Conservation (phyloP, 2,888 invertebrate species). For the Fragum fragum region DNA sequence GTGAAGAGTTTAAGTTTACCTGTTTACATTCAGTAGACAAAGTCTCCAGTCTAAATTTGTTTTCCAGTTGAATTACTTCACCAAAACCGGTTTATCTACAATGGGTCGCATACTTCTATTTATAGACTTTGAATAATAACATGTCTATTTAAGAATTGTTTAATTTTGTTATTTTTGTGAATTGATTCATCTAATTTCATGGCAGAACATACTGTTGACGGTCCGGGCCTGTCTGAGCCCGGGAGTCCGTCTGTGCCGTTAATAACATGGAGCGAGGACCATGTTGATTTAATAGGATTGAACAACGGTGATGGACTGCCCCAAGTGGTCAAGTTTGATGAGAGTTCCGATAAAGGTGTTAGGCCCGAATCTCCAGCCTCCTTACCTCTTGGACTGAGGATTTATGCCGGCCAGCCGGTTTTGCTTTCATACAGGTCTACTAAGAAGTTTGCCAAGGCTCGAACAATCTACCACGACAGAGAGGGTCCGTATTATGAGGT, state of each 20-base stretch:
- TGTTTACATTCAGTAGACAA: too few species aligned
- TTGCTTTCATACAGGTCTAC: conserved; percentile 64
- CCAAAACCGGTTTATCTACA: neutral
- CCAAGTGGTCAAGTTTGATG: conserved; percentile 52
- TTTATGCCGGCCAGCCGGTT: conserved; percentile 76
- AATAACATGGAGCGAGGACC: conserved; percentile 55
- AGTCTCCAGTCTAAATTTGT: neutral
- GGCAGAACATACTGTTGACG: neutral
- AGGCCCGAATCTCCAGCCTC: conserved; percentile 24
- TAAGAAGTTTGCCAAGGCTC: conserved; percentile 71
- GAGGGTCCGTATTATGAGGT: conserved; percentile 79
- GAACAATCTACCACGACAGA: conserved; percentile 79
- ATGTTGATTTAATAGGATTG: conserved; percentile 23
- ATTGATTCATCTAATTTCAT: neutral
- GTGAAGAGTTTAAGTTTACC: too few species aligned
- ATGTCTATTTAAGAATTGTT: neutral
- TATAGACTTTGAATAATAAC: neutral
- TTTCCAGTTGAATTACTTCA: neutral
- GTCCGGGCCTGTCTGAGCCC: neutral
- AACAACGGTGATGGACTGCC: conserved; percentile 52
- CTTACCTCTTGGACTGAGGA: conserved; percentile 71
- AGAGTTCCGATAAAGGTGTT: conserved; percentile 5
- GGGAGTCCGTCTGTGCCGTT: neutral
- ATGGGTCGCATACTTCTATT: neutral
- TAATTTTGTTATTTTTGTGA: neutral